These are phyloP conservation scores for Gryllus longicercus DNA, from an alignment of 2,888 invertebrate species.

Conservation along the genomic window DNA sequence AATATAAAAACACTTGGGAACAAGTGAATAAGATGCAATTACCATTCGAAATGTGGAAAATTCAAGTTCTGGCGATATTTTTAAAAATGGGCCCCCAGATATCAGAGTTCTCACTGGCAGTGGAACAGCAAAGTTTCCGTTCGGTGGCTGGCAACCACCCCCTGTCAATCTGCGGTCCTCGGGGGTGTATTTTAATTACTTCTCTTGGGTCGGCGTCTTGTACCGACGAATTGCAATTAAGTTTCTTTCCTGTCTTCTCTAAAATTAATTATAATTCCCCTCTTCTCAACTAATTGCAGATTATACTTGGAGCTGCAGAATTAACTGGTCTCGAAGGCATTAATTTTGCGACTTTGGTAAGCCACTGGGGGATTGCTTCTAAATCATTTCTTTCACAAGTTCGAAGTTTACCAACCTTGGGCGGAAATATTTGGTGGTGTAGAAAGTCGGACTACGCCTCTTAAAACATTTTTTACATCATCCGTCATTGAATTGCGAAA, in stretches of 20 bases:
- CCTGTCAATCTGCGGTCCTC: neutral
- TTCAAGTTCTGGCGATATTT: no score
- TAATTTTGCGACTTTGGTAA: neutral
- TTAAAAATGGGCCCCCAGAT: no score
- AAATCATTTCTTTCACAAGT: neutral
- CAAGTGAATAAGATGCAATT: no score
- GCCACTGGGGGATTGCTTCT: neutral
- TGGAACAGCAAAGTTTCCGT: slow-evolving; percentile 19
- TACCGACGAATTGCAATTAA: neutral
- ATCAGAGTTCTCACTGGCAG: neutral
- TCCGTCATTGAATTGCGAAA: no score
- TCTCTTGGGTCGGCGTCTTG: neutral
- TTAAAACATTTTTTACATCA: no score
- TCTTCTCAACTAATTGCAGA: slow-evolving; percentile 6
- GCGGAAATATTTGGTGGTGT: no score
- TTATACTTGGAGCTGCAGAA: slow-evolving; percentile 6
- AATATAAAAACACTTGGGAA: no score
- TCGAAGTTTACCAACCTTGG: neutral
- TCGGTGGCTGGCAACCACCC: neutral
- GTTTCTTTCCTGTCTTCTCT: neutral
- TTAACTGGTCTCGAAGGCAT: neutral
- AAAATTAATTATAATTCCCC: slow-evolving; percentile 17
- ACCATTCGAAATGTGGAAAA: no score
- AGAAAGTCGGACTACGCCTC: no score
- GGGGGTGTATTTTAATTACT: neutral